Evolutionary conservation across 2,113 vertebrate genomes (phyloP), one percentile per base, ranked within the genome.

Genomic region (Cettia cetti): DNA sequence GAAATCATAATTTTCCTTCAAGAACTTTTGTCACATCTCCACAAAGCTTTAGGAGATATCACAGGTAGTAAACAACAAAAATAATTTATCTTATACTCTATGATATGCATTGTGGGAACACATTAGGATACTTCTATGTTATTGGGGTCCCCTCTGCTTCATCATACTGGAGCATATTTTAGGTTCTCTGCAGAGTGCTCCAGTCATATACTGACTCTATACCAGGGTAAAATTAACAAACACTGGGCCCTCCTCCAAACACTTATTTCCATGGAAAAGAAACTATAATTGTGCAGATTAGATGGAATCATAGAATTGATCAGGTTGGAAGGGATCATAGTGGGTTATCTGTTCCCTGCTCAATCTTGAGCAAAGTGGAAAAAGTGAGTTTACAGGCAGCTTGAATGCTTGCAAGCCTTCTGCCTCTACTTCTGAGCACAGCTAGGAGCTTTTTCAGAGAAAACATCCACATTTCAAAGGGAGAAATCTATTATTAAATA

Each of bases 31-130:
- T 19, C 83, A 44, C 8, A 30, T 33, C 17, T 54, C 42, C 33
- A 66, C 20, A 42, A 78, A 63, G 7, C 15, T 84, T 54, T 50
- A 92, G 28, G 35, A 57, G 28, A 30, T 30, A 60, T 13, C 44
- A 82, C 4, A 31, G 11, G 4, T 31, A 72, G 24, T 17, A 69
- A 75, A 71, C 11, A 39, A 8, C 11, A 40, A 72, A 82, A 92
- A 31, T 30, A 60, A 69, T 30, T 31, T 44, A 12, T 24, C 8
- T 93, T 71, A 24, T 40, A 16, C 35, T 64, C 35, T 28, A 4
- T 0, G 0, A 28, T 31, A 56, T 19, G 26, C 7, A 11, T 24
- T 50, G 12, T 26, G 28, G 37, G 22, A 88, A 35, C 27, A 40
- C 7, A 44, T 24, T 22, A 74, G 37, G 24, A n/a, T 42, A n/a